phyloP scores from a whole-genome alignment of 2,113 vertebrate genomes.

The Bos javanicus region DNA sequence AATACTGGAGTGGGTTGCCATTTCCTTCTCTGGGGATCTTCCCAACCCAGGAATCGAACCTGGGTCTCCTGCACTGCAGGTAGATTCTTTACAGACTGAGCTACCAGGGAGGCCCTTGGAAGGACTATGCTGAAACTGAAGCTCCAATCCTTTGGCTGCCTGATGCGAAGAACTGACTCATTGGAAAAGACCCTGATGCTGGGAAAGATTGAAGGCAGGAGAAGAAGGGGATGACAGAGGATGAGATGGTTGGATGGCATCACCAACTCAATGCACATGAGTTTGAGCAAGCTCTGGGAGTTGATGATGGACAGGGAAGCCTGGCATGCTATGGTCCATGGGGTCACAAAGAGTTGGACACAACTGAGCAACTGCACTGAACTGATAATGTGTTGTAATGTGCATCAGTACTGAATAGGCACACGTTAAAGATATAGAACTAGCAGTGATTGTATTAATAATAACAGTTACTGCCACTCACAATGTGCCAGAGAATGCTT shows the following conservation, averaged over 20 bases:
- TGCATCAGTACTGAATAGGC: not conserved
- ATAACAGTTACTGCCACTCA: not conserved
- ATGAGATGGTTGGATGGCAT: not conserved
- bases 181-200: not conserved
- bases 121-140: not conserved
- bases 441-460: not conserved
- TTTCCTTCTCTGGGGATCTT: not conserved
- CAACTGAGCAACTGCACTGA: not conserved
- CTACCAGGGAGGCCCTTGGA: not conserved
- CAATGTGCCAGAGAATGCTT: not conserved
- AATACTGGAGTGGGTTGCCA: not conserved
- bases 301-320: not conserved
- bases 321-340: not conserved
- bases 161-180: not conserved
- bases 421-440: not conserved
- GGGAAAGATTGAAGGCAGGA: not conserved
- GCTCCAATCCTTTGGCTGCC: not conserved
- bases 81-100: not conserved
- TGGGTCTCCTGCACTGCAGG: not conserved
- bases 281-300: not conserved
- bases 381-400: not conserved
- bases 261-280: not conserved
- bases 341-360: not conserved
- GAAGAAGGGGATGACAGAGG: not conserved
- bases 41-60: not conserved